Evolutionary conservation across 2,113 vertebrate species (phyloP).

Genomic region (Neolamprologus tretocephalus): DNA sequence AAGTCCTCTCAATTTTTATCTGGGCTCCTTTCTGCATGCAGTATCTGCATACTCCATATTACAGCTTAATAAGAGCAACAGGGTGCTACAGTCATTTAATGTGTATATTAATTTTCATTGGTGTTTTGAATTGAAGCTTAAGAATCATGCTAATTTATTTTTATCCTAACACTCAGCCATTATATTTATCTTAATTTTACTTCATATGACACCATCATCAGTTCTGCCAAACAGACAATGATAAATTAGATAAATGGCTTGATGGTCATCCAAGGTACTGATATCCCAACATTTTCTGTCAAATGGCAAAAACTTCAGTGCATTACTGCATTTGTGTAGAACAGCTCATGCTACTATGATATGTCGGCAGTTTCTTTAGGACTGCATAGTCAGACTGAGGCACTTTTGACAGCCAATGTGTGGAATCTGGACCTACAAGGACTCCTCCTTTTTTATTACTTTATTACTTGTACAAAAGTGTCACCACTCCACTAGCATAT

Average conservation of each 20-base stretch:
- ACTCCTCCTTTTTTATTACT: neutral
- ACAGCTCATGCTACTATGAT: neutral
- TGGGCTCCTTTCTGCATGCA: neutral
- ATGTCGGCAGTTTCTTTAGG: neutral
- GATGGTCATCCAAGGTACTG: neutral
- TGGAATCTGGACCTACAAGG: neutral
- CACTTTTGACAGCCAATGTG: neutral
- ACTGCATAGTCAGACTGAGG: neutral
- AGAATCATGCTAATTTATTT: neutral
- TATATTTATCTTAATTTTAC: neutral
- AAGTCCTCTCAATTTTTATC: neutral
- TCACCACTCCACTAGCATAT: neutral
- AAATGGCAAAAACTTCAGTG: neutral
- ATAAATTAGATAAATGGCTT: neutral
- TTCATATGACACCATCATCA: neutral
- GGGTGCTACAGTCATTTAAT: neutral
- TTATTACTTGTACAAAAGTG: neutral
- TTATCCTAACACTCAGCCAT: neutral
- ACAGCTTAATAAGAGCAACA: neutral
- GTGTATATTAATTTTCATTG: neutral
- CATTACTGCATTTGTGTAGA: neutral
- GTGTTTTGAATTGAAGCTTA: neutral
- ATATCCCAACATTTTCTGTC: neutral
- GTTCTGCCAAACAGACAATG: neutral
- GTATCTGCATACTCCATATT: neutral